A percentile compares a stretch with the other conserved stretches of the same genome.
Conservation (phyloP, 2,113 vertebrate species). For the Heloderma charlesbogerti region DNA sequence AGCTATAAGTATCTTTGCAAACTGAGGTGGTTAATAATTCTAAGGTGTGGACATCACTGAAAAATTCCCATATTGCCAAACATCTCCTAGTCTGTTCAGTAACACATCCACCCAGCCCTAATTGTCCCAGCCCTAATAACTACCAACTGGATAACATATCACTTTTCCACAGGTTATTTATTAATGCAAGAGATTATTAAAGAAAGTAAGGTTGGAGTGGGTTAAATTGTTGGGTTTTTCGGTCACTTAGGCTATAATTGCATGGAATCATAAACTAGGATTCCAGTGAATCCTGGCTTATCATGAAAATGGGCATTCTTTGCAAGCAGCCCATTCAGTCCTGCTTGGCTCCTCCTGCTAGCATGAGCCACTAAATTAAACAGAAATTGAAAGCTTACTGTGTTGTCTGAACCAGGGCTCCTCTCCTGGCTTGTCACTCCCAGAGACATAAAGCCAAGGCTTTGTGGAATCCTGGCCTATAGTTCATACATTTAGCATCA, state of each 20-base stretch:
- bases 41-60: not conserved
- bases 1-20: not conserved
- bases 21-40: not conserved
- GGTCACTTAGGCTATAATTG: too few species aligned
- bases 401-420: too few species aligned
- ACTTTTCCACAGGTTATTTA: not conserved
- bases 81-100: not conserved
- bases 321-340: too few species aligned
- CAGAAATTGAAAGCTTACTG: too few species aligned
- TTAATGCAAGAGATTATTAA: not conserved
- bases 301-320: too few species aligned
- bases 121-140: not conserved
- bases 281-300: too few species aligned
- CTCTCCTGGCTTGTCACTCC: too few species aligned
- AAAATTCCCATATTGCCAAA: not conserved
- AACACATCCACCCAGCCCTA: not conserved
- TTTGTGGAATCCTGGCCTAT: not conserved
- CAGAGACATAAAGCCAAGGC: too few species aligned
- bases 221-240: not conserved
- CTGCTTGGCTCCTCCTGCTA: too few species aligned
- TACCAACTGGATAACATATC: not conserved
- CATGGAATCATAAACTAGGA: too few species aligned
- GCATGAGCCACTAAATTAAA: too few species aligned
- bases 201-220: not conserved
- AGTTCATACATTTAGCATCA: not conserved